phyloP scores from a whole-genome alignment of 2,113 vertebrate species.

The Chlorodrepanis virens region DNA sequence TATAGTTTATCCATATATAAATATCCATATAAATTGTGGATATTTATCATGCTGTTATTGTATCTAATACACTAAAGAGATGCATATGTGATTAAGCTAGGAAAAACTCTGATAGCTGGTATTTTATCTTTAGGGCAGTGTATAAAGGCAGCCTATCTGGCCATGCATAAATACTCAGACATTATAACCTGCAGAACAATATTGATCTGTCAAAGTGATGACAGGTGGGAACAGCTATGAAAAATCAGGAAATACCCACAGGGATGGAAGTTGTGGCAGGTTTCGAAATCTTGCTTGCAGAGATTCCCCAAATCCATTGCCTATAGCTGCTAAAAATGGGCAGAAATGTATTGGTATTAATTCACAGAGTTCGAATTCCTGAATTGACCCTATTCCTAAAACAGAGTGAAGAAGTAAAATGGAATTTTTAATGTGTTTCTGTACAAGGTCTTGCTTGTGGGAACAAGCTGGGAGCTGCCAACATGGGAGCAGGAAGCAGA shows the following conservation, averaged over 20 bases:
- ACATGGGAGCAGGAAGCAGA: background rate
- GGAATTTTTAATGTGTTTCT: background rate
- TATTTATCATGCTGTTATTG: constrained; percentile 58
- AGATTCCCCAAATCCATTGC: background rate
- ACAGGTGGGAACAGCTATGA: background rate
- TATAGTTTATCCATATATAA: background rate
- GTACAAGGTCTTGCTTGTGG: background rate
- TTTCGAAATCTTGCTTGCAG: background rate
- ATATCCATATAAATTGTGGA: background rate
- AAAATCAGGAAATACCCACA: background rate
- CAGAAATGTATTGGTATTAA: background rate
- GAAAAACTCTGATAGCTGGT: constrained; percentile 48
- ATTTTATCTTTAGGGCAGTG: constrained; percentile 49
- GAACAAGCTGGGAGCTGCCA: background rate
- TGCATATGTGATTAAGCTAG: constrained; percentile 58
- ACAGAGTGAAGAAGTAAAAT: background rate
- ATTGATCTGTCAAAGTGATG: background rate
- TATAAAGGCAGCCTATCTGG: constrained; percentile 34
- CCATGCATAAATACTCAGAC: background rate
- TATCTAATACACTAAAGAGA: constrained; percentile 34
- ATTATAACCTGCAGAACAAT: background rate
- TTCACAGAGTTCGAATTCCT: background rate
- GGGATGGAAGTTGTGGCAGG: background rate
- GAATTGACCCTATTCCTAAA: background rate
- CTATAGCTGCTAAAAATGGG: background rate